phyloP scores from a whole-genome alignment of 2,888 invertebrate species.

The Trichogramma dendrolimi region DNA sequence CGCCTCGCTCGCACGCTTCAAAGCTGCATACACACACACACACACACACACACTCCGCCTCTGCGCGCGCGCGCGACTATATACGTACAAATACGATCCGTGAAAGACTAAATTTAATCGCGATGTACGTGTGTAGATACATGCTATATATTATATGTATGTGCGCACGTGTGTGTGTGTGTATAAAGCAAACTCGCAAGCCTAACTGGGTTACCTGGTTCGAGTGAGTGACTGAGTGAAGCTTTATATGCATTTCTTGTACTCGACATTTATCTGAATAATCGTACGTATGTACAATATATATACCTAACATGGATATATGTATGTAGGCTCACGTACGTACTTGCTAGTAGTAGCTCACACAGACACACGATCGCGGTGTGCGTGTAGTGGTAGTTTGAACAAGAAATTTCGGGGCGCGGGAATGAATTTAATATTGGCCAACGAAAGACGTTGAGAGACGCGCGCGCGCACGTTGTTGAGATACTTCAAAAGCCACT shows the following conservation, averaged over 20 bases:
- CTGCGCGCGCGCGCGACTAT: slow-evolving; percentile 10
- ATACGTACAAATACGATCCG: slow-evolving; percentile 23
- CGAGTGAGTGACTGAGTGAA: not conserved
- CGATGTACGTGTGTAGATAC: not conserved
- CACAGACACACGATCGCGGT: too few species aligned
- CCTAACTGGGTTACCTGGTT: slow-evolving; percentile 24
- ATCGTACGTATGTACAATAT: not conserved
- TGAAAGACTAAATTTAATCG: slow-evolving; percentile 21
- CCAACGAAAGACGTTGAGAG: too few species aligned
- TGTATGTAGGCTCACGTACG: too few species aligned
- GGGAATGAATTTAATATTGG: too few species aligned
- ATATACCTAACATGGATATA: too few species aligned
- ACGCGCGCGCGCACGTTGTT: too few species aligned
- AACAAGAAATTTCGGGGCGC: too few species aligned
- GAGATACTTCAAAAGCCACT: too few species aligned
- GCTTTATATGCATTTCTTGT: not conserved
- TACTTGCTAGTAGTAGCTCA: too few species aligned
- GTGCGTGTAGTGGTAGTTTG: too few species aligned
- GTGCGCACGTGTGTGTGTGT: not conserved
- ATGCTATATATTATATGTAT: not conserved
- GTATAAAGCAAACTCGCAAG: not conserved
- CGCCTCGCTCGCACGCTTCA: not conserved
- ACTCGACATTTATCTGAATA: slow-evolving; percentile 8
- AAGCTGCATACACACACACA: not conserved
- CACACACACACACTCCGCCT: not conserved